Evolutionary conservation across 2,113 vertebrate genomes (phyloP), one percentile per base, ranked within the genome.

Genomic region (Sinocyclocheilus rhinocerous): DNA sequence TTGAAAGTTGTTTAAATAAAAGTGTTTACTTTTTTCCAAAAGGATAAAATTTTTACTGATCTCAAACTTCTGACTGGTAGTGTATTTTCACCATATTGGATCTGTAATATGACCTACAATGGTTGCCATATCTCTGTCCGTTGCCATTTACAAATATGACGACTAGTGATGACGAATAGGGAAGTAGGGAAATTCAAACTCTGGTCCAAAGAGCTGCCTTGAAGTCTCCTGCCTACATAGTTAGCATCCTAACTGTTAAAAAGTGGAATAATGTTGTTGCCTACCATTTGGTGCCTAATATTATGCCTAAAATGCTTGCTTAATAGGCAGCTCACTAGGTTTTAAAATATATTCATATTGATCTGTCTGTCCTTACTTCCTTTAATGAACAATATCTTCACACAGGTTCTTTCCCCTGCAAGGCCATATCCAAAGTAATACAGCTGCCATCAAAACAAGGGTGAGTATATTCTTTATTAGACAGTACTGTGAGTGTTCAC

Each of bases 341-440:
- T 73, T n/a, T n/a, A 42, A 84, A 24, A 75, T 75, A 22, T n/a
- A 48, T 48, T 48, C 5, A 39, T 72, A 20, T 10, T 70, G 16
- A 36, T 11, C 70, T 13, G 12, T 75, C 39, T 48, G 39, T 72
- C 18, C 11, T 13, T 4, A 26, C 42, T n/a, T 16, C 15, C 33
- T 84, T 10, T 22, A 50, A 26, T 85, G 24, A 48, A 26, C 36
- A 85, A 20, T 89, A 70, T 81, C 48, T 85, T 87, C 36, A 48
- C 84, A 87, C 88, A 99, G 98, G 98, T 90, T 96, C 97, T 88
- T 99, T 99, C 88, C 98, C 97, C 45, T 99, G 98, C 93, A 99
- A 99, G 92, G 98, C 98, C 76, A 99, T 99, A 88, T 95, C 96
- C 85, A 99, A 98, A 94, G 95, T 99, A 86, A 91, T 97, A 86